These are phyloP conservation scores for Protonemura montana DNA, from an alignment of 2,888 invertebrate genomes.

Conservation along the genomic window DNA sequence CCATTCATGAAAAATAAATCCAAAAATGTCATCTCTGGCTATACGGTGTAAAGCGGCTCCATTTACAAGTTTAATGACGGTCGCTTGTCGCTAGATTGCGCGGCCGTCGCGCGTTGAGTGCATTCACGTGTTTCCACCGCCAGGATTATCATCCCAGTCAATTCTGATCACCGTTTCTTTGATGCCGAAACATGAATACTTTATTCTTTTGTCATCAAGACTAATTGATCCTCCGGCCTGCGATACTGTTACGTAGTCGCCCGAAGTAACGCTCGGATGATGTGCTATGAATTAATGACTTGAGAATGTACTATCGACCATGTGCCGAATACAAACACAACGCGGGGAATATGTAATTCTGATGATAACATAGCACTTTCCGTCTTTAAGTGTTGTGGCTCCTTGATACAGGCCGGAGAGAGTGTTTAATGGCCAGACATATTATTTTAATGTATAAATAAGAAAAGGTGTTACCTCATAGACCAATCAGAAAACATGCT, in stretches of 20 bases:
- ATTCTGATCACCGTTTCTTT: constrained; percentile 55
- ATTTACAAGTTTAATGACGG: constrained; percentile 7
- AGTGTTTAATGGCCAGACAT: not conserved
- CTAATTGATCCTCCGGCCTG: constrained; percentile 33
- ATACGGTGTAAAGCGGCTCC: constrained; percentile 35
- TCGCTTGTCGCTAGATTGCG: not conserved
- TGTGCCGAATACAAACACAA: not conserved
- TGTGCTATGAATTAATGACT: not conserved
- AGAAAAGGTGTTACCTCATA: not conserved
- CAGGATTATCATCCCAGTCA: constrained; percentile 59
- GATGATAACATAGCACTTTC: not conserved
- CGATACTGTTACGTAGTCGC: not conserved
- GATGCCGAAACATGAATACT: constrained; percentile 31
- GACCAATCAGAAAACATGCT: not conserved
- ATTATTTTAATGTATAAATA: not conserved
- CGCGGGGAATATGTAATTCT: not conserved
- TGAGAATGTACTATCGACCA: not conserved
- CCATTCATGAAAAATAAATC: not conserved
- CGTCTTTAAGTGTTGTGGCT: too few relatives aligned
- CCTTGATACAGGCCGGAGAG: too few relatives aligned
- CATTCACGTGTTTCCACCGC: constrained; percentile 57
- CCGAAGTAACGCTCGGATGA: not conserved
- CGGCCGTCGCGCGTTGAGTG: constrained; percentile 55
- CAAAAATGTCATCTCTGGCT: not conserved
- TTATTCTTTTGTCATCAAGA: constrained; percentile 13